Base-by-base conservation (phyloP, 2,797 vertebrate species). In the Otolemur crassicaudatus region DNA sequence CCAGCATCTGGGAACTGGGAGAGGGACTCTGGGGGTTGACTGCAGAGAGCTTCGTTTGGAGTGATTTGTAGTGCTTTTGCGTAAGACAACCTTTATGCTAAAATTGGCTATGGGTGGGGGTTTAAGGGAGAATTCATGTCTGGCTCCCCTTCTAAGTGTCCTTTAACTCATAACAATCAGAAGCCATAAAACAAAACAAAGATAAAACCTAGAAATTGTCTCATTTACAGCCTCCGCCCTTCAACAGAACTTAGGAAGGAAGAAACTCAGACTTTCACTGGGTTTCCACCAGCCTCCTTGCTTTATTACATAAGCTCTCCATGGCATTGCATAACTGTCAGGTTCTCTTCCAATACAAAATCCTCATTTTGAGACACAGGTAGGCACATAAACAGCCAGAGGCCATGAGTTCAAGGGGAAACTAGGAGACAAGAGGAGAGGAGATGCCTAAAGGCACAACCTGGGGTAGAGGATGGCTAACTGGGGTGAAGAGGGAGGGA, bases 141-240 rank as follows among this genome's bases (percentile, higher is more conserved):
- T 72, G 29, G 25, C 7, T 93, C 4, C 40, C 27, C 20, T 84
- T 49, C 82, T 79, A 83, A 84, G 5, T 63, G 20, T 53, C 58
- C 37, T 81, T 56, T 81, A 93, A 95, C 31, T 92, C 72, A 10
- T 63, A 95, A 73, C 9, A 91, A 75, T 16, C 20, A 37, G 85
- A 49, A 56, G 65, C 81, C 87, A 80, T 40, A 69, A 95, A 95
- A 80, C 16, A 37, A 87, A 91, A 34, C 37, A 56, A 58, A 81
- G 75, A 23, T 65, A 91, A 90, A 61, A 31, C 0, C 40, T 43
- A 43, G 40, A 43, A 43, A 5, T 72, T 43, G 70, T 37, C 23
- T 86, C 6, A 29, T 20, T 5, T 12, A 22, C 27, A 80, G 29
- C 31, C 65, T 43, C 34, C 31, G 23, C 10, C 25, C 29, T 60